Evolutionary conservation across 2,888 invertebrate genomes (phyloP).

Genomic region (Caenorhabditis imperialis): DNA sequence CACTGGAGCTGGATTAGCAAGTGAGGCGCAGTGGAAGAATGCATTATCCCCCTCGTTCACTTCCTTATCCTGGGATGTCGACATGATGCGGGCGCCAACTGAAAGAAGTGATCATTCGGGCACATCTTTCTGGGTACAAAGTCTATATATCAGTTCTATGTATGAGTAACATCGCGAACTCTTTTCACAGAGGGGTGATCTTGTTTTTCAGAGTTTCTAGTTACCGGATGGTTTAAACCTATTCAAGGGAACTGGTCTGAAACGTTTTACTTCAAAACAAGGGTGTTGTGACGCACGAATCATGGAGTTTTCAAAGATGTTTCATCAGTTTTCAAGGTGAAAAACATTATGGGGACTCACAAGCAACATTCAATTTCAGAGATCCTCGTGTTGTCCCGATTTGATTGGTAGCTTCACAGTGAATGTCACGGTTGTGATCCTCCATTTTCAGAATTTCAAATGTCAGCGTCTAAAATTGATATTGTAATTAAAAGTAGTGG

Average conservation of each 20-base stretch:
- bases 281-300: slow-evolving; percentile 18
- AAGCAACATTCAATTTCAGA: slow-evolving; percentile 68
- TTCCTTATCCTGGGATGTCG: slow-evolving; percentile 70
- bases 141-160: too few species aligned
- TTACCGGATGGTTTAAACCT: too few species aligned
- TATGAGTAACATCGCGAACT: too few species aligned
- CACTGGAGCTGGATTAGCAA: slow-evolving; percentile 71
- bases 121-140: too few species aligned
- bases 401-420: slow-evolving; percentile 70
- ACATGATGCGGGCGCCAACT: slow-evolving; percentile 72
- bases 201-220: too few species aligned
- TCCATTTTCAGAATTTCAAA: slow-evolving; percentile 72
- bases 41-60: slow-evolving; percentile 71
- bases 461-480: slow-evolving; percentile 63
- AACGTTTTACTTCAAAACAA: neutral
- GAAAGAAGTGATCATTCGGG: slow-evolving; percentile 26
- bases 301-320: too few species aligned
- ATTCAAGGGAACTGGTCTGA: slow-evolving; percentile 6
- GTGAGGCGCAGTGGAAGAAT: slow-evolving; percentile 71
- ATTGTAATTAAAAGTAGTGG: neutral
- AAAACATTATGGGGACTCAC: slow-evolving; percentile 51
- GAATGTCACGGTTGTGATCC: slow-evolving; percentile 68
- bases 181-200: too few species aligned
- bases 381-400: slow-evolving; percentile 67
- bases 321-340: too few species aligned